These are phyloP conservation scores for Malthinus flaveolus DNA, from an alignment of 2,888 invertebrate genomes.

Conservation along the genomic window DNA sequence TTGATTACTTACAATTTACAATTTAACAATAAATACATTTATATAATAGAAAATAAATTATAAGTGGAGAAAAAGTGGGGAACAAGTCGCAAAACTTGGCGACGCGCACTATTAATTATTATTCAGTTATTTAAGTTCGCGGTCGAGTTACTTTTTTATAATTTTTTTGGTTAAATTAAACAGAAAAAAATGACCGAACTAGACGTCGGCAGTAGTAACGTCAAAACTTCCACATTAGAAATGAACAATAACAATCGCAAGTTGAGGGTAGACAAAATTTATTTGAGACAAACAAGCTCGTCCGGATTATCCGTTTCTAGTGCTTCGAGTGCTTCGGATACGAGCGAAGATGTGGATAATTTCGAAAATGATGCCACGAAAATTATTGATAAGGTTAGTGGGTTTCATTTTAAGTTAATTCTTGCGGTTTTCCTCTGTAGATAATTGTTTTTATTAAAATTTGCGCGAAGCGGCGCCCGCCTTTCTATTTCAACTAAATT, in stretches of 20 bases:
- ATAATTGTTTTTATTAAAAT: neutral
- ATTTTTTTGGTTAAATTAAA: no score
- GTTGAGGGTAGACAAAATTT: conserved; percentile 17
- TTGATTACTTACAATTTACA: no score
- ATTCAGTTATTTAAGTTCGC: no score
- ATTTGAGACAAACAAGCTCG: conserved; percentile 25
- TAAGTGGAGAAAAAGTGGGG: no score
- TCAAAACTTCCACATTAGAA: conserved; percentile 26
- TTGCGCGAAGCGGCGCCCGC: no score
- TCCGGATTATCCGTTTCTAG: conserved; percentile 40
- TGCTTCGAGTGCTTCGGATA: conserved; percentile 42
- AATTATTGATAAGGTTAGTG: neutral
- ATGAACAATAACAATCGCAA: conserved; percentile 31
- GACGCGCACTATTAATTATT: no score
- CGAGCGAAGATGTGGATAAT: conserved; percentile 39
- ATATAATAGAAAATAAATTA: no score
- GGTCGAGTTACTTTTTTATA: no score
- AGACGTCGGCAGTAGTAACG: neutral
- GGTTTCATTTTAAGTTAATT: neutral
- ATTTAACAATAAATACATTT: no score
- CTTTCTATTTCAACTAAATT: no score
- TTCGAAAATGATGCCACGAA: neutral
- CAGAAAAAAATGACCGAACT: neutral
- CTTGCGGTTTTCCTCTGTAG: neutral
- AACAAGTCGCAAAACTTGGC: no score